Evolutionary conservation across 2,113 vertebrate genomes (phyloP), one percentile per base, ranked within the genome.

Genomic region (Eulemur rufifrons): DNA sequence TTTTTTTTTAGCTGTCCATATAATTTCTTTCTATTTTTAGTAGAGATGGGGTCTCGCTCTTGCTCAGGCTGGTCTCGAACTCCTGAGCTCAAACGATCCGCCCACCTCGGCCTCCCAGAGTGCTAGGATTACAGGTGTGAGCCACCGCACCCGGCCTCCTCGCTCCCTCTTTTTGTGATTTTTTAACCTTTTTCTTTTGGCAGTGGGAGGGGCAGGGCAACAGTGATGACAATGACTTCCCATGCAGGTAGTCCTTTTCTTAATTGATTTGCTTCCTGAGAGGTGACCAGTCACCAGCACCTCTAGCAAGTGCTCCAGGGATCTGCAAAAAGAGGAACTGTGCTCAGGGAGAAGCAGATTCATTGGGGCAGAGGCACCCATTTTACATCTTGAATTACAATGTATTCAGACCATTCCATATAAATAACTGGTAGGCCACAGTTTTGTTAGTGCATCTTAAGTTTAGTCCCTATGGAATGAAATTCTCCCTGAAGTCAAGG

Each of bases 361-460:
- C 12, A 9, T 5, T 81, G 76, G 91, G 80, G n/a, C 66, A 84
- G 64, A 88, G 59, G 20, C 37, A 23, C 68, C 34, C 61, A 37
- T 83, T 64, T 81, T 74, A 27, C 10, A 7, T 81, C 73, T 73
- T n/a, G 23, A 92, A 59, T 87, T 52, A 29, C 42, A 59, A 42
- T 85, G 5, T 27, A n/a, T 68, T 95, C 82, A 85, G 50, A 52
- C 52, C 27, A 15, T 69, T 20, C n/a, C 42, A 0, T 89, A 56
- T 50, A 90, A 71, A 92, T 96, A 91, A 39, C 91, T 83, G 54
- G 45, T 71, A 71, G 78, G 59, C 64, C 63, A 15, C 47, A 7
- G 45, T 89, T 86, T 91, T 74, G 47, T 94, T 86, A 71, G 56
- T 45, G 59, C 37, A 68, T 91, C 78, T 94, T 61, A 39, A 71